These are phyloP conservation scores for Craterocephalus amniculus DNA, from an alignment of 2,797 vertebrate genomes.

Conservation along the genomic window DNA sequence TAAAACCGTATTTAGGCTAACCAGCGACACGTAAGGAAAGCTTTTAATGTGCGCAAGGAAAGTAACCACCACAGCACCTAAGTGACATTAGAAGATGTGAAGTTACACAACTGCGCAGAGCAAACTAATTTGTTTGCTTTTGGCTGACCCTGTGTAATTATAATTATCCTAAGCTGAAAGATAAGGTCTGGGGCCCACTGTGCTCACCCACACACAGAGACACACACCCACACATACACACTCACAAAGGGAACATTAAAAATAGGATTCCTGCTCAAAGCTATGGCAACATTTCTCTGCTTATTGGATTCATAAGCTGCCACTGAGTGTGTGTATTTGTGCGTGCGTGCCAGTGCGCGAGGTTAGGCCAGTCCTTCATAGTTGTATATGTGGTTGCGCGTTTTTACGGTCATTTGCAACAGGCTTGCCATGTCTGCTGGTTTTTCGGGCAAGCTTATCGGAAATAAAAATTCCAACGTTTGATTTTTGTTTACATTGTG, in stretches of 20 bases:
- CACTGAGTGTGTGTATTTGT: slow-evolving; percentile 24
- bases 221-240: slow-evolving; percentile 33
- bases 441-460: slow-evolving; percentile 21
- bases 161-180: slow-evolving; percentile 65
- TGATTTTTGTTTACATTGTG: slow-evolving; percentile 2
- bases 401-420: slow-evolving; percentile 29
- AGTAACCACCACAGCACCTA: slow-evolving; percentile 31
- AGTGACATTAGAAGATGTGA: slow-evolving; percentile 57
- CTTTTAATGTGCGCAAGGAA: slow-evolving; percentile 29
- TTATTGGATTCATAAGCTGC: slow-evolving; percentile 56
- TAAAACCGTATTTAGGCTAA: slow-evolving; percentile 11
- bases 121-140: slow-evolving; percentile 69
- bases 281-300: slow-evolving; percentile 78
- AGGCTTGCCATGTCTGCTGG: neutral
- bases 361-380: slow-evolving; percentile 26
- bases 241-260: slow-evolving; percentile 85
- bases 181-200: slow-evolving; percentile 81
- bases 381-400: slow-evolving; percentile 8
- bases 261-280: slow-evolving; percentile 84
- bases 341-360: neutral
- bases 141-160: slow-evolving; percentile 72
- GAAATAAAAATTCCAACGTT: slow-evolving; percentile 11
- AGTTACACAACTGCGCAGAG: slow-evolving; percentile 52
- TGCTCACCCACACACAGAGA: slow-evolving; percentile 75
- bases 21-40: slow-evolving; percentile 10